These are phyloP conservation scores for Nemopilema nomurai DNA, from an alignment of 30 jellyfish, hydroid and myxozoan genomes.

Conservation along the genomic window DNA sequence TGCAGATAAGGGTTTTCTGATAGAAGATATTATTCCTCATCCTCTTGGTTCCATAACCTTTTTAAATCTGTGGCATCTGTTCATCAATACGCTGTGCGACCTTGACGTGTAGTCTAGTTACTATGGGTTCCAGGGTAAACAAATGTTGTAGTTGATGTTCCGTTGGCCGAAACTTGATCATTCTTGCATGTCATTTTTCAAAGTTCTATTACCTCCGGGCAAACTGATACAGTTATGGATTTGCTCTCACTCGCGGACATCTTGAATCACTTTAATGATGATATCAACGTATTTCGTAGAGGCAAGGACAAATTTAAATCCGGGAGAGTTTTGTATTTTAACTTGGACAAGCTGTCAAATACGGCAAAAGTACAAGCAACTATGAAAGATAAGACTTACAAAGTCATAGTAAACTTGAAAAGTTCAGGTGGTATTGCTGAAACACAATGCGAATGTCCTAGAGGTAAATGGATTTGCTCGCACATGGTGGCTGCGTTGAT, in stretches of 20 bases:
- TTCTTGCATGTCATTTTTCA: conserved; percentile 21
- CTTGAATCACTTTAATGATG: conserved; percentile 39
- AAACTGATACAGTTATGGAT: conserved; percentile 9
- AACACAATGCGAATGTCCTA: conserved; percentile 42
- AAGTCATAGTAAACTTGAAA: conserved; percentile 27
- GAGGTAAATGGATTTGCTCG: conserved; percentile 58
- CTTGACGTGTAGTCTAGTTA: conserved; percentile 30
- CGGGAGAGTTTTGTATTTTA: conserved; percentile 36
- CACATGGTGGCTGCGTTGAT: conserved; percentile 46
- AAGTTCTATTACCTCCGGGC: conserved; percentile 38
- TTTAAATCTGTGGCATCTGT: no score
- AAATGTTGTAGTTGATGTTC: not conserved
- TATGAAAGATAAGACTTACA: conserved; percentile 43
- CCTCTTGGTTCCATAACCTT: no score
- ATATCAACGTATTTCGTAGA: conserved; percentile 35
- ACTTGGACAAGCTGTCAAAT: conserved; percentile 28
- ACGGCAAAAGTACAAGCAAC: conserved; percentile 41
- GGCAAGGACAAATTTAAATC: conserved; percentile 23
- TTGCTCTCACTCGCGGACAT: conserved; percentile 45
- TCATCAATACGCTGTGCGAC: conserved; percentile 43
- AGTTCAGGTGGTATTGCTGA: conserved; percentile 32
- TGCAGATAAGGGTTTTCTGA: no score
- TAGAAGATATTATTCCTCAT: no score
- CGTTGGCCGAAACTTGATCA: conserved; percentile 8
- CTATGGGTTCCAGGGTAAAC: conserved; percentile 47